Evolutionary conservation across 2,113 vertebrate genomes (phyloP).

Genomic region (Daboia siamensis): DNA sequence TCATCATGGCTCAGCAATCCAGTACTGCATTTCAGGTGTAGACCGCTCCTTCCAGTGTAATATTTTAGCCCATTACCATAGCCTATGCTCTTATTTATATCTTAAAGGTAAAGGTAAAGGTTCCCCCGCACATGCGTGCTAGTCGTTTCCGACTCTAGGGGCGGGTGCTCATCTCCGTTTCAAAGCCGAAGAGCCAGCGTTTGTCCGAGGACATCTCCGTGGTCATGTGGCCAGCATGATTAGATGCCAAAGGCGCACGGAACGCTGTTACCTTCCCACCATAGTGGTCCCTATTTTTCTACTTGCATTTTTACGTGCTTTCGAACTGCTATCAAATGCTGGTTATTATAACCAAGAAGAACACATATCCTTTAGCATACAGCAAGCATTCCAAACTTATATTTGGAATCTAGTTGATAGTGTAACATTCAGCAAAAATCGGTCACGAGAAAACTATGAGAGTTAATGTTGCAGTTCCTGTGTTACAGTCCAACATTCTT

Average conservation of each 20-base stretch:
- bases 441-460: background rate
- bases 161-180: no score
- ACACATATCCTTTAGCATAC: background rate
- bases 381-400: background rate
- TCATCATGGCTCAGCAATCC: background rate
- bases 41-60: background rate
- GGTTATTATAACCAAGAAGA: background rate
- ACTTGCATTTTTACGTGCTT: no score
- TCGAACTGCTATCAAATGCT: background rate
- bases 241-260: no score
- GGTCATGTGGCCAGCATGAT: no score
- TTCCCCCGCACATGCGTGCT: no score
- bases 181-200: no score
- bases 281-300: no score
- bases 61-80: background rate
- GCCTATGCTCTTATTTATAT: background rate
- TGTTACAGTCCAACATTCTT: background rate
- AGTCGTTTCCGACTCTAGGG: no score
- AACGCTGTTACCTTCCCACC: no score
- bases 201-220: no score
- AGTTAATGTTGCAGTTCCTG: background rate
- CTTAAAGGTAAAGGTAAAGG: no score
- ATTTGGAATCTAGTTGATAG: background rate
- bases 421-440: background rate
- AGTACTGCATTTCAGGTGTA: background rate